phyloP scores from a whole-genome alignment of 1,140 invertebrate genomes.

The Zaprionus taronus region DNA sequence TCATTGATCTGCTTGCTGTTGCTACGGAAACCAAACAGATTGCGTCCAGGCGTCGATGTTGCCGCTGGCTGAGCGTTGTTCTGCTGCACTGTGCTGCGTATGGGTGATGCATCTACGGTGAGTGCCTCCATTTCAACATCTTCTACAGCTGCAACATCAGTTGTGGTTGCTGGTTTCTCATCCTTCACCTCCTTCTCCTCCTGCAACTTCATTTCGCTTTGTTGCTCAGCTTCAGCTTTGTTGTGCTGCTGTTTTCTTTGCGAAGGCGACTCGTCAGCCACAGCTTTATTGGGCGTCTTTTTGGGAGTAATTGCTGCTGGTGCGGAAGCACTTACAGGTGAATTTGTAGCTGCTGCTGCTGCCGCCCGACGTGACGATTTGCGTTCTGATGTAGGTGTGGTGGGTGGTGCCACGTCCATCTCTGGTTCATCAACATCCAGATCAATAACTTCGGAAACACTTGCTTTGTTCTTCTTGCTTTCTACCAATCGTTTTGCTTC shows the following conservation, averaged over 20 bases:
- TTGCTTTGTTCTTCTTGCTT: slow-evolving; percentile 1
- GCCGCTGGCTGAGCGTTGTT: slow-evolving; percentile 54
- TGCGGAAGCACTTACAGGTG: neutral
- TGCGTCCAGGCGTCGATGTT: slow-evolving; percentile 76
- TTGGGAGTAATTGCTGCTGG: slow-evolving; percentile 31
- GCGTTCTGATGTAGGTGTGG: slow-evolving; percentile 52
- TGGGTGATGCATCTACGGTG: slow-evolving; percentile 61
- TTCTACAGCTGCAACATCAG: slow-evolving; percentile 29
- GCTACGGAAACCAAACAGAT: slow-evolving; percentile 52
- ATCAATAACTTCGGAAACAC: slow-evolving; percentile 10
- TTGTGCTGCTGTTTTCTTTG: slow-evolving; percentile 21
- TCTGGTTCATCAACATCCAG: slow-evolving; percentile 15
- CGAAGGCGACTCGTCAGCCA: slow-evolving; percentile 9
- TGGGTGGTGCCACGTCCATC: neutral
- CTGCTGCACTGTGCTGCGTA: slow-evolving; percentile 16
- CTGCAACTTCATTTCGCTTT: neutral
- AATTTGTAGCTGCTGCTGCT: slow-evolving; percentile 8
- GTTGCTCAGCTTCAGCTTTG: too few species aligned
- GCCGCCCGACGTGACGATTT: slow-evolving; percentile 54
- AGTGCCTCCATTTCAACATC: slow-evolving; percentile 77
- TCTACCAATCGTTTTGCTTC: slow-evolving; percentile 23
- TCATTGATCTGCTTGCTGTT: slow-evolving; percentile 59
- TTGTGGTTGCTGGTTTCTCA: neutral
- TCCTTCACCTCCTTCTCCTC: too few species aligned
- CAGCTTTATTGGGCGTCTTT: slow-evolving; percentile 46